Evolutionary conservation across 2,797 vertebrate genomes (phyloP).

Genomic region (Microctenopoma lineatum): DNA sequence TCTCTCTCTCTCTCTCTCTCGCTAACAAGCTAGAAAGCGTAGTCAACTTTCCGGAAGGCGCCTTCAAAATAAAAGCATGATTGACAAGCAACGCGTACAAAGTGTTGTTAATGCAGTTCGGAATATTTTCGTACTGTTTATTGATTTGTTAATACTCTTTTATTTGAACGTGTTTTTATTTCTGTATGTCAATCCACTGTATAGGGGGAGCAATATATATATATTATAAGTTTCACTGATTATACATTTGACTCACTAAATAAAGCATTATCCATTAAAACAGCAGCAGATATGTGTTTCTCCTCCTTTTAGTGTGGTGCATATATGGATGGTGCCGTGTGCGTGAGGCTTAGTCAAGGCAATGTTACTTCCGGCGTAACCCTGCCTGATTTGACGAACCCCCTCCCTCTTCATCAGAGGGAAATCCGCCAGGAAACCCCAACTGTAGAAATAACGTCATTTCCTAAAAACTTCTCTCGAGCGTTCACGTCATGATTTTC

Average conservation of each 20-base stretch:
- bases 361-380: constrained; percentile 1
- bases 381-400: constrained; percentile 21
- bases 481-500: constrained; percentile 18
- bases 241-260: too few species aligned
- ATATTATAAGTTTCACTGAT: too few species aligned
- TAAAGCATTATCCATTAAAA: too few species aligned
- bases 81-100: accelerated
- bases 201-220: too few species aligned
- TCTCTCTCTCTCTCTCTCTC: constrained; percentile 11
- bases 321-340: too few species aligned
- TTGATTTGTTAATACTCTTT: background rate
- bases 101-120: background rate
- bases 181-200: too few species aligned
- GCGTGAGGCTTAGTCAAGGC: too few species aligned
- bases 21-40: constrained; percentile 1
- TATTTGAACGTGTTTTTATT: too few species aligned
- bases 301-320: too few species aligned
- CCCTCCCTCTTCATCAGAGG: constrained; percentile 50
- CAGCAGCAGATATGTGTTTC: too few species aligned
- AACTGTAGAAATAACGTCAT: constrained; percentile 68
- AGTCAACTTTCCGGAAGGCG: accelerated
- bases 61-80: constrained; percentile 56
- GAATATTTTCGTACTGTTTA: too few species aligned
- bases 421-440: constrained; percentile 81
- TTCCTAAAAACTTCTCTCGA: constrained; percentile 57